Evolutionary conservation across 2,113 vertebrate species (phyloP), one percentile per base, ranked within the genome.

Genomic region (Melanocharis versteri): DNA sequence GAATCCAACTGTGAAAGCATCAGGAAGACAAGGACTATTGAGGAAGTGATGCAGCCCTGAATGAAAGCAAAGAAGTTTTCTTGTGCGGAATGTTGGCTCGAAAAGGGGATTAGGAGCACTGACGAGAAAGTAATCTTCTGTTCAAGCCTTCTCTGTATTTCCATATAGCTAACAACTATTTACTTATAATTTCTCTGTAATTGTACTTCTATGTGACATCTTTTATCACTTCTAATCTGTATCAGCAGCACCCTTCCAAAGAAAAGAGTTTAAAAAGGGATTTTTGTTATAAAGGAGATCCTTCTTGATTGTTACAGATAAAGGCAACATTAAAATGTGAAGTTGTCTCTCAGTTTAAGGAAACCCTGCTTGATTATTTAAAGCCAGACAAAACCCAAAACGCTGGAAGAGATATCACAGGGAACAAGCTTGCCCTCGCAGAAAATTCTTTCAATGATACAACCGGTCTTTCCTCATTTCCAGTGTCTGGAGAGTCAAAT

Each of bases 1-100:
- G 70, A 91, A 87, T 78, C n/a, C 73, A 91, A 83, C 81, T 80
- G 89, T 64, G 45, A 72, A 87, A 94, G 87, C 70, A 91, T 89
- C 53, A 79, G 73, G 85, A 84, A 95, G 42, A 94, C 56, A 89
- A 92, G 89, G 16, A 93, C 53, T 70, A 69, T 8, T 71, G 73
- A 92, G 61, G 53, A 93, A 91, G 18, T 3, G 21, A 89, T 78
- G 58, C 48, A 85, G 83, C 28, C 47, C 47, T 87, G 69, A 84
- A 92, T 83, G 48, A 79, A 83, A 91, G 57, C 26, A 92, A 62
- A 42, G 58, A 73, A 35, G 28, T 48, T 75, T 87, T 45, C 50
- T 54, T 85, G 70, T 24, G 70, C 27, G 76, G n/a, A 76, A 33
- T 58, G 11, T 35, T 69, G 37, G 48, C 70, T 91, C 40, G 11